Percentiles rank a stretch among this genome's conserved stretches.
These are phyloP conservation scores for Aplodontia rufa DNA, from an alignment of 2,113 vertebrate genomes.

Conservation along the genomic window DNA sequence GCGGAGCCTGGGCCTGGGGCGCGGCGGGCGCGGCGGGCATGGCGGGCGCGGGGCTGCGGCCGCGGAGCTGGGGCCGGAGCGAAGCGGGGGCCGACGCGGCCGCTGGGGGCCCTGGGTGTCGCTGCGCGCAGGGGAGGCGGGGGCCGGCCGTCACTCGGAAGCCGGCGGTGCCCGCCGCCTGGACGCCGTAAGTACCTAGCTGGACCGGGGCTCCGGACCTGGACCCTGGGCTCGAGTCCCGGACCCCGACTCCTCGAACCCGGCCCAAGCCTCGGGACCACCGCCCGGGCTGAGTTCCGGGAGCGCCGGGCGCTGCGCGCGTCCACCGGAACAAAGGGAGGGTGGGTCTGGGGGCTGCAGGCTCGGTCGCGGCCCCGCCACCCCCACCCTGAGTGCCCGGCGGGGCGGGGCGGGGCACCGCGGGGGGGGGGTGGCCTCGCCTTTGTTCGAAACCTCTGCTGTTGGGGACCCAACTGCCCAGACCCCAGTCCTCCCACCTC, in stretches of 20 bases:
- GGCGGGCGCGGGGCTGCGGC: constrained; percentile 48
- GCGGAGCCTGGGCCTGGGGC: not conserved
- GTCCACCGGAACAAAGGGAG: constrained; percentile 59
- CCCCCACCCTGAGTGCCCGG: no score
- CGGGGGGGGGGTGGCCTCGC: not conserved
- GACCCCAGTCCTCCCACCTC: not conserved
- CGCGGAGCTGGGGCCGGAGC: not conserved
- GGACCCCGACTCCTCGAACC: no score
- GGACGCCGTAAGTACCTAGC: constrained; percentile 69
- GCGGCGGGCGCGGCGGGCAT: not conserved
- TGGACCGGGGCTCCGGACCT: not conserved
- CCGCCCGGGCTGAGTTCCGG: not conserved
- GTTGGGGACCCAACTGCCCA: no score
- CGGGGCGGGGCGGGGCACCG: not conserved
- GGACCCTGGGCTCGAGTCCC: not conserved
- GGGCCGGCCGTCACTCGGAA: not conserved
- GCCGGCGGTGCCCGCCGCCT: constrained; percentile 42
- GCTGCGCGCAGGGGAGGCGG: constrained; percentile 25
- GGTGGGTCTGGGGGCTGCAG: not conserved
- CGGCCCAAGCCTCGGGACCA: not conserved
- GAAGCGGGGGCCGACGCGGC: not conserved
- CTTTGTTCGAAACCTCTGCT: not conserved
- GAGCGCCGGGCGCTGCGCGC: no score
- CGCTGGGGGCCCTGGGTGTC: not conserved
- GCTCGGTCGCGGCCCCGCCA: not conserved